These are phyloP conservation scores for Lithophane ornitopus DNA, from an alignment of 2,888 invertebrate species.

Conservation along the genomic window DNA sequence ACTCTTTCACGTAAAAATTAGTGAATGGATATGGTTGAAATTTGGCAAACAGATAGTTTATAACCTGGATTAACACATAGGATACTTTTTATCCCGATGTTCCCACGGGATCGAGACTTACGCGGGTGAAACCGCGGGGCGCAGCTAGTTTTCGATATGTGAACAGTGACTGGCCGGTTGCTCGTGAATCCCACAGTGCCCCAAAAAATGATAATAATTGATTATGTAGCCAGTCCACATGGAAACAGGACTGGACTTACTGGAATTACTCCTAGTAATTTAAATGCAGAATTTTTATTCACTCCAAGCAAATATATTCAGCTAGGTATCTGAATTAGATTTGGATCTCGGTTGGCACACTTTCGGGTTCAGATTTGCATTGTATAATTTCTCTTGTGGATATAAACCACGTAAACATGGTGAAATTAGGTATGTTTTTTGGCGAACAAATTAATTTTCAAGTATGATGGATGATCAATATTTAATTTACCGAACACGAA, in stretches of 20 bases:
- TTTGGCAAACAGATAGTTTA: too few relatives aligned
- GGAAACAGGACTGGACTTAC: neutral
- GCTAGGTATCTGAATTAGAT: slow-evolving; percentile 5
- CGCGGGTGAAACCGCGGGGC: too few relatives aligned
- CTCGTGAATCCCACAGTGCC: neutral
- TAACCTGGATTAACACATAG: too few relatives aligned
- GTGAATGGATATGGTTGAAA: too few relatives aligned
- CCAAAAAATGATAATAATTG: neutral
- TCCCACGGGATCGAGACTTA: too few relatives aligned
- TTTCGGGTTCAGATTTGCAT: neutral
- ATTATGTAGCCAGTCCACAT: neutral
- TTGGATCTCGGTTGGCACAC: slow-evolving; percentile 11
- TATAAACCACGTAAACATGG: neutral
- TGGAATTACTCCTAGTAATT: too few relatives aligned
- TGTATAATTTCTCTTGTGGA: neutral
- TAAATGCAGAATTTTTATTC: slow-evolving; percentile 15
- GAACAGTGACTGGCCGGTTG: neutral
- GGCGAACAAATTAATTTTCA: neutral
- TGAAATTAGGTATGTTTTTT: neutral
- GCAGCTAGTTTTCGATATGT: neutral
- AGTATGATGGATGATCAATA: neutral
- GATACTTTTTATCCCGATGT: too few relatives aligned
- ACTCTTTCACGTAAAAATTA: too few relatives aligned
- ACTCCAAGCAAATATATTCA: neutral
- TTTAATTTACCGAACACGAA: slow-evolving; percentile 3